These are phyloP conservation scores for Phymorhynchus buccinoides DNA, from an alignment of 1,140 invertebrate species.

Conservation along the genomic window DNA sequence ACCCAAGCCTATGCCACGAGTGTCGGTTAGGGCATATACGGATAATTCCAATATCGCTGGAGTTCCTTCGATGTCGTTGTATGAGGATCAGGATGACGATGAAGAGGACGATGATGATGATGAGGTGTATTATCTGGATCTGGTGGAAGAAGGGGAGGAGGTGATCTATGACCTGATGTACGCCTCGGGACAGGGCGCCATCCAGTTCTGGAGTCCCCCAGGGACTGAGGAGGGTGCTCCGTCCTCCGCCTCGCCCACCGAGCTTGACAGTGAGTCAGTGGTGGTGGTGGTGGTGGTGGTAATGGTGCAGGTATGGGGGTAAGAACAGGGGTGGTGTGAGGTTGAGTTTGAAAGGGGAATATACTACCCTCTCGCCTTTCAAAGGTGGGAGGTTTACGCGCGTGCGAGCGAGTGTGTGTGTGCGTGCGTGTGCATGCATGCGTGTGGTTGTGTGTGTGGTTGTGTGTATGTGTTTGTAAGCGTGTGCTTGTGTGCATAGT, in stretches of 20 bases:
- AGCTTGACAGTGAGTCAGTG: too few relatives aligned
- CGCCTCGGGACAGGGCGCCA: background rate
- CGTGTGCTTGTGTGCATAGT: background rate
- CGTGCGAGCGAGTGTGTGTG: background rate
- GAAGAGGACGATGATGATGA: too few relatives aligned
- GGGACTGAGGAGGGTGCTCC: conserved; percentile 31
- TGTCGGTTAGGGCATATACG: too few relatives aligned
- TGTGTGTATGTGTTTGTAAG: background rate
- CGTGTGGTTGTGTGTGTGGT: background rate
- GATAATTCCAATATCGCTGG: too few relatives aligned
- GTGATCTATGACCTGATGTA: conserved; percentile 31
- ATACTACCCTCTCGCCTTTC: too few relatives aligned
- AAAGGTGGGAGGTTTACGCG: background rate
- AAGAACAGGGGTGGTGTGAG: background rate
- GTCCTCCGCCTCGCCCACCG: too few relatives aligned
- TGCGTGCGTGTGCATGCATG: background rate
- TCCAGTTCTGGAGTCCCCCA: conserved; percentile 7
- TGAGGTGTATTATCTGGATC: background rate
- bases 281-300: too few relatives aligned
- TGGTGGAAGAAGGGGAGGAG: conserved; percentile 25
- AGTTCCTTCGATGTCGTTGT: too few relatives aligned
- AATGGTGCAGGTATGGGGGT: too few relatives aligned
- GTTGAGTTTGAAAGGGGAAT: background rate
- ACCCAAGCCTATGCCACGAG: too few relatives aligned
- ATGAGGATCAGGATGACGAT: too few relatives aligned